phyloP scores from a whole-genome alignment of 2,888 invertebrate genomes.

The Caradrina clavipalpis region DNA sequence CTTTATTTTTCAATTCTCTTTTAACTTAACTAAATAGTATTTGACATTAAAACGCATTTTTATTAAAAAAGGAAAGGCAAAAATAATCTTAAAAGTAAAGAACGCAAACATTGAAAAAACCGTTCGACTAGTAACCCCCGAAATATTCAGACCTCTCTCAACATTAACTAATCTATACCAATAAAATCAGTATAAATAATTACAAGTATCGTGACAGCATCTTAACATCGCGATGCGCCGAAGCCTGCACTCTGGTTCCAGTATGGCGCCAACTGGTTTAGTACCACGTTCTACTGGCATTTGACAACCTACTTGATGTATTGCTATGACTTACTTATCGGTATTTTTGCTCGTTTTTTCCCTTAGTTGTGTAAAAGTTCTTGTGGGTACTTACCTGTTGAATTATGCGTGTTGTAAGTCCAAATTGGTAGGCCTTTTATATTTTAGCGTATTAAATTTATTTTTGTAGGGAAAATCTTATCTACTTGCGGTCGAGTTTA shows the following conservation, averaged over 20 bases:
- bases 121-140: too few relatives aligned
- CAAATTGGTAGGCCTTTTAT: conserved; percentile 4
- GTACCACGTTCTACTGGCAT: conserved; percentile 17
- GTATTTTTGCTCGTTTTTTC: conserved; percentile 41
- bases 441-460: too few relatives aligned
- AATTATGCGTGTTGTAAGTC: not conserved
- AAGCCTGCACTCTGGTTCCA: conserved; percentile 1
- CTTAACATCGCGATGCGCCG: conserved; percentile 30
- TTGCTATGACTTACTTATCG: conserved; percentile 4
- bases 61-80: too few relatives aligned
- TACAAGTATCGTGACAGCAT: conserved; percentile 38
- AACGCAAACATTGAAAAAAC: too few relatives aligned
- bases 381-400: not conserved
- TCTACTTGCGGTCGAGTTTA: too few relatives aligned
- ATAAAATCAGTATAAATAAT: conserved; percentile 24
- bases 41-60: too few relatives aligned
- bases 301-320: conserved; percentile 35
- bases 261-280: conserved; percentile 51
- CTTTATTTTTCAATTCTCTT: too few relatives aligned
- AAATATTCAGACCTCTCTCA: not conserved
- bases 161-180: conserved; percentile 5
- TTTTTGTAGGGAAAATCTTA: too few relatives aligned
- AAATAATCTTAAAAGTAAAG: too few relatives aligned
- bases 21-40: too few relatives aligned
- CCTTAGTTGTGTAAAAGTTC: conserved; percentile 32